These are phyloP conservation scores for Sisyra terminalis DNA, from an alignment of 2,888 invertebrate species.

Conservation along the genomic window DNA sequence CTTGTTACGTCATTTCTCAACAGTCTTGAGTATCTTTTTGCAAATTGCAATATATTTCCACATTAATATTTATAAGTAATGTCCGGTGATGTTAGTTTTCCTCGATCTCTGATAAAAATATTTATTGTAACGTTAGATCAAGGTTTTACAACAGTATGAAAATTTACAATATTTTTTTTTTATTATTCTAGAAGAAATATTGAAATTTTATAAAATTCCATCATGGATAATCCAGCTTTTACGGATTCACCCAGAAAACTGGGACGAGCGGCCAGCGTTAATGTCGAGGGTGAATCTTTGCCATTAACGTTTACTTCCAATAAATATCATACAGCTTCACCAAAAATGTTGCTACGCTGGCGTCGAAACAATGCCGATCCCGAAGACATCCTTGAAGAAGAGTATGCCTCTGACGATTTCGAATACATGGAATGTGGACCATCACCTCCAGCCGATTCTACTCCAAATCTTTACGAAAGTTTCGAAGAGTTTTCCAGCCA, in stretches of 20 bases:
- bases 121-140: no score
- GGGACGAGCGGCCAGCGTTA: conserved; percentile 28
- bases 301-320: conserved; percentile 21
- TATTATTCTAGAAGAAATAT: no score
- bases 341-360: conserved; percentile 16
- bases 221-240: conserved; percentile 27
- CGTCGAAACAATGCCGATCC: conserved; percentile 20
- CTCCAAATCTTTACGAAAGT: conserved; percentile 66
- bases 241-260: conserved; percentile 23
- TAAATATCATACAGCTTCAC: conserved; percentile 6
- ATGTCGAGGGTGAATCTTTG: conserved; percentile 24
- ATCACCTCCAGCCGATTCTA: conserved; percentile 65
- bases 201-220: conserved; percentile 7
- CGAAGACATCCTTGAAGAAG: conserved; percentile 40
- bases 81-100: no score
- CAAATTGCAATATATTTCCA: no score
- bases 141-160: no score
- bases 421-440: conserved; percentile 67
- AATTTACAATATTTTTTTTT: no score
- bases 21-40: no score
- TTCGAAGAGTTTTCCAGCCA: conserved; percentile 48
- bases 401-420: conserved; percentile 50
- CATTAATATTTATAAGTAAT: no score
- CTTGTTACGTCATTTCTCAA: no score
- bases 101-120: no score